Evolutionary conservation across 2,113 vertebrate species (phyloP).

Genomic region (Mixornis gularis): DNA sequence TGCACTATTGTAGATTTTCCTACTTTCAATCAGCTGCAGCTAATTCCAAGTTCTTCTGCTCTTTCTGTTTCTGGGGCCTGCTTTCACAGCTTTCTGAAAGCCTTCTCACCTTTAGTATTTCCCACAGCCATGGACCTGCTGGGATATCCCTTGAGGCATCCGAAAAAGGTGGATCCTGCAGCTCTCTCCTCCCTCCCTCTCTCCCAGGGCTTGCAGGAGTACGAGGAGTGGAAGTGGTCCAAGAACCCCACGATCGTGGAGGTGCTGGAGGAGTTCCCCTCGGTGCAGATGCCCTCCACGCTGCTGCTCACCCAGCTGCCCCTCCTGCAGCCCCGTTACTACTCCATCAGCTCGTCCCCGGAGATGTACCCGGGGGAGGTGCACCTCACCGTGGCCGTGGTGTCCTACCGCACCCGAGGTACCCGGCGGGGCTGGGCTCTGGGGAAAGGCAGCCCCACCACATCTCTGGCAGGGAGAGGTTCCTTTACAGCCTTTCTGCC

Average conservation of each 20-base stretch:
- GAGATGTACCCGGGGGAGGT: slow-evolving; percentile 88
- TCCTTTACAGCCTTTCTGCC: neutral
- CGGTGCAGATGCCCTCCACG: slow-evolving; percentile 89
- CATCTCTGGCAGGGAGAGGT: neutral
- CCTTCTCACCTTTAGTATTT: neutral
- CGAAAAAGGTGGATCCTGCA: neutral
- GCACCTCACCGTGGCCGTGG: slow-evolving; percentile 94
- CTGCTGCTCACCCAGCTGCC: slow-evolving; percentile 94
- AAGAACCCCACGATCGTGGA: slow-evolving; percentile 93
- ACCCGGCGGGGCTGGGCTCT: neutral
- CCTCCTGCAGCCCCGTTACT: slow-evolving; percentile 92
- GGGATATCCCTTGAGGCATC: rapidly evolving
- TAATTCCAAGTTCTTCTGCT: neutral
- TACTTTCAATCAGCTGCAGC: neutral
- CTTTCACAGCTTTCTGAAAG: neutral
- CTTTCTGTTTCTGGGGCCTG: neutral
- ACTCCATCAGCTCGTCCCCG: slow-evolving; percentile 96
- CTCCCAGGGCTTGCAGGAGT: slow-evolving; percentile 91
- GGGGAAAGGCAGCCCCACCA: neutral
- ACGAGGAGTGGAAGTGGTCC: slow-evolving; percentile 98
- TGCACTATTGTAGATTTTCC: neutral
- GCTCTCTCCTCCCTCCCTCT: neutral
- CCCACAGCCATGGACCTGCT: rapidly evolving
- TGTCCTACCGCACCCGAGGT: slow-evolving; percentile 92
- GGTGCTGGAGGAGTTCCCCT: slow-evolving; percentile 92